Conservation (phyloP, 2,113 vertebrate genomes). For the Melanostigma gelatinosum region DNA sequence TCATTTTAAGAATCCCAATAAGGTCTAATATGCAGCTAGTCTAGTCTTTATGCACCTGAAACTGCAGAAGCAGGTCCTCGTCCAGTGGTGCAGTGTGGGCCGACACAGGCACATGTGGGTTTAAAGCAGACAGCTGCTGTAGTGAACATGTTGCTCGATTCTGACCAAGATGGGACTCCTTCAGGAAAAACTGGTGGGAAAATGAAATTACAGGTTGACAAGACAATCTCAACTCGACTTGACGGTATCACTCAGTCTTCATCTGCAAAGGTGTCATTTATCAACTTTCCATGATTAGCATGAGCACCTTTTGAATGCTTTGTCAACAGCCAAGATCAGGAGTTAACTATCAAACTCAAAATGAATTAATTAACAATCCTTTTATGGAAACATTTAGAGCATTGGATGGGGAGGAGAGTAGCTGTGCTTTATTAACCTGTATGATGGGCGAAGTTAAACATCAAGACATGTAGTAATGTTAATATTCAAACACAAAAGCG, state of each 20-base stretch:
- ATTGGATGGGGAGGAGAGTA: neutral
- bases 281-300: neutral
- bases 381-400: neutral
- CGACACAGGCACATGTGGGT: slow-evolving; percentile 77
- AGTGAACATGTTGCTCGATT: slow-evolving; percentile 85
- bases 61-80: slow-evolving; percentile 79
- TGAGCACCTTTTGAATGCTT: neutral
- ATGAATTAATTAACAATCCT: neutral
- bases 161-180: slow-evolving; percentile 80
- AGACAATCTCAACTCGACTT: neutral
- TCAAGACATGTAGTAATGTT: neutral
- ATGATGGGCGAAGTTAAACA: neutral
- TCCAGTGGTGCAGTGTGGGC: slow-evolving; percentile 73
- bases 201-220: neutral
- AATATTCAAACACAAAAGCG: neutral
- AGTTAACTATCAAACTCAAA: neutral
- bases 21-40: neutral
- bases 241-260: neutral
- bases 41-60: slow-evolving; percentile 72
- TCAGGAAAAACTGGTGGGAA: slow-evolving; percentile 86
- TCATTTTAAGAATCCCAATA: neutral
- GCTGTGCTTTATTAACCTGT: neutral
- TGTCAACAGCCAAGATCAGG: neutral
- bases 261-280: neutral
- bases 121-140: slow-evolving; percentile 81